These are phyloP conservation scores for Criorhina ranunculi DNA, from an alignment of 2,888 invertebrate genomes.

Conservation along the genomic window DNA sequence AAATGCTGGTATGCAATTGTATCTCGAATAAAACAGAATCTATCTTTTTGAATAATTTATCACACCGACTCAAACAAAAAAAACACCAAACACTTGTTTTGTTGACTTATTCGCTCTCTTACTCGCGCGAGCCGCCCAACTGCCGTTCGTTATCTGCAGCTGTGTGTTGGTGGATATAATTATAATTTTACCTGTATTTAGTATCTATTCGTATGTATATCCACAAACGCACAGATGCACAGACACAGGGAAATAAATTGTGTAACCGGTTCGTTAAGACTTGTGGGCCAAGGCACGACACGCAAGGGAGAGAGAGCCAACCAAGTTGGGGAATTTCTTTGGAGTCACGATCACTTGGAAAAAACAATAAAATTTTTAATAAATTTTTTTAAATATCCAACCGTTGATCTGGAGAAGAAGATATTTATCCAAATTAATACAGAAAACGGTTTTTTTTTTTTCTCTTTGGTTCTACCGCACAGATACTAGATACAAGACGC, in stretches of 20 bases:
- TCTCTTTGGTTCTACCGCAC: constrained; percentile 30
- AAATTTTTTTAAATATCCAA: constrained; percentile 24
- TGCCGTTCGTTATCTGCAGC: constrained; percentile 47
- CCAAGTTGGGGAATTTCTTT: constrained; percentile 52
- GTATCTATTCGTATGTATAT: constrained; percentile 10
- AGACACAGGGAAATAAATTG: constrained; percentile 54
- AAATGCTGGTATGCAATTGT: constrained; percentile 24
- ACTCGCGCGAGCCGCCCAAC: constrained; percentile 40
- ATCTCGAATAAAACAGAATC: constrained; percentile 10
- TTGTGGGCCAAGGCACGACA: constrained; percentile 31
- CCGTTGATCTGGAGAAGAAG: constrained; percentile 14
- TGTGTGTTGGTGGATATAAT: constrained; percentile 60
- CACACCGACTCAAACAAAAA: constrained; percentile 29
- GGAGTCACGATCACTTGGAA: constrained; percentile 62
- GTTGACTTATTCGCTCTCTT: constrained; percentile 58
- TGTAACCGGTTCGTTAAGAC: constrained; percentile 67
- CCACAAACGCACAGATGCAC: constrained; percentile 50
- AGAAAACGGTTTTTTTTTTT: constrained; percentile 8
- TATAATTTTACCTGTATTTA: constrained; percentile 60
- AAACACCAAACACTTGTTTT: constrained; percentile 64
- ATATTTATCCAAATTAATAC: not conserved
- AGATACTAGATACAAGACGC: constrained; percentile 51
- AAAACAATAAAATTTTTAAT: constrained; percentile 1
- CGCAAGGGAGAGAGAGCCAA: constrained; percentile 41
- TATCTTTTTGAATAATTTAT: constrained; percentile 57